Base-by-base conservation (phyloP, 2,888 invertebrate species). In the Machimus atricapillus region DNA sequence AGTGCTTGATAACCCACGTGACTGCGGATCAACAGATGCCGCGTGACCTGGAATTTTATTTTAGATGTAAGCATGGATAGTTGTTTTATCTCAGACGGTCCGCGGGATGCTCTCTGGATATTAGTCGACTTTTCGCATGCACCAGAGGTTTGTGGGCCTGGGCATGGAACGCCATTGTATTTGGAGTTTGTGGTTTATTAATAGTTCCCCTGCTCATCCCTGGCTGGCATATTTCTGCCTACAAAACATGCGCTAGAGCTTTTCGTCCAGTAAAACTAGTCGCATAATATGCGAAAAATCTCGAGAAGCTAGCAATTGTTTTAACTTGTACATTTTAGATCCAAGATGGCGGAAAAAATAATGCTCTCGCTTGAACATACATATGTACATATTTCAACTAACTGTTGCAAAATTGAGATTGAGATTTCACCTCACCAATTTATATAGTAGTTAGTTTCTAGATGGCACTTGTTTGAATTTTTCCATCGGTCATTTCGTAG, bases 11-110 rank as follows among this genome's bases (percentile, higher is more conserved):
- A 3, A 1, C 31, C 86, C 87, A 87, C 87, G 87, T 87, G 87
- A 87, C 86, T 86, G 34, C 82, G 40, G 83, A 78, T 85, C 79
- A 85, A 79, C 82, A 86, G 76, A 86, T 82, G 87, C 87, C 87
- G 56, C 87, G 87, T 87, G 87, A 87, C 87, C 73, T 40, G 86
- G 77, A 82, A 78, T 66, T 66, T 66, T 66, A 66, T 66, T 66
- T 66, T 66, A 66, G 66, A 66, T 27, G 66, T 19, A 81, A n/a
- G 81, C 74, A 31, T 31, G 3, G 31, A 31, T 77, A 12, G 76
- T 66, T 31, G 40, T 19, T 82, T 82, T 37, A 40, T 66, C 78
- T 40, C 19, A 23, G 40, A 78, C 78, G 78, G 46, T 23, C 16
- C 5, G 19, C 43, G 43, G 78, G 78, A 78, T 43, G 78, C 40